Evolutionary conservation across 2,797 vertebrate genomes (phyloP).

Genomic region (Diceros bicornis): DNA sequence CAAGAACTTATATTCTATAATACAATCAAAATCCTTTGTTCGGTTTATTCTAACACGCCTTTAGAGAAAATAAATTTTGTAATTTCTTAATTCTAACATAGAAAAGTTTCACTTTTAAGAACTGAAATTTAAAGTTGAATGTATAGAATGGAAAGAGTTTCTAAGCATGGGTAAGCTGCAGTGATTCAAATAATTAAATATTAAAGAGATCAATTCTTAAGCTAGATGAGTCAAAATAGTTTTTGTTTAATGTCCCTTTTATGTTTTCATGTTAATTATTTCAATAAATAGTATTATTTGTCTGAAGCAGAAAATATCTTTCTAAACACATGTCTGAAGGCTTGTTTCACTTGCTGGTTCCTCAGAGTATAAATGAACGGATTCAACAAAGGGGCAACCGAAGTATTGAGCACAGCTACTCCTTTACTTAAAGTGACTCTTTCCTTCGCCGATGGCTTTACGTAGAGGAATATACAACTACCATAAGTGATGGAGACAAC

Average conservation of each 20-base stretch:
- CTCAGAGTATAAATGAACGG: slow-evolving; percentile 84
- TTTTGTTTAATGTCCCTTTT: not conserved
- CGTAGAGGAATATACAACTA: slow-evolving; percentile 81
- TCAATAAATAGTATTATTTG: not conserved
- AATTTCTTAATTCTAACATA: not conserved
- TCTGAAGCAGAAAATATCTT: slow-evolving; percentile 41
- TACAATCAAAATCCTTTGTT: not conserved
- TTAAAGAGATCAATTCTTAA: not conserved
- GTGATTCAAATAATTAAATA: not conserved
- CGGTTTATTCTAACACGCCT: not conserved
- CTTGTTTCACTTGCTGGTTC: slow-evolving; percentile 81
- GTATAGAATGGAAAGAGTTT: not conserved
- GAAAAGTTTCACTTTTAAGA: not conserved
- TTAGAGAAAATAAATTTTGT: not conserved
- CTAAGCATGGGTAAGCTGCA: not conserved
- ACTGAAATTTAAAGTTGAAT: not conserved
- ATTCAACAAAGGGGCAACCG: slow-evolving; percentile 78
- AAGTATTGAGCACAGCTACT: slow-evolving; percentile 76
- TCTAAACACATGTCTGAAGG: slow-evolving; percentile 52
- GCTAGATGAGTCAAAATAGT: not conserved
- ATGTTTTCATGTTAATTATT: not conserved
- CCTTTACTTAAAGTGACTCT: slow-evolving; percentile 74
- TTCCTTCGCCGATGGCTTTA: slow-evolving; percentile 73
- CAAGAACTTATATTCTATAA: not conserved
- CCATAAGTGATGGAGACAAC: slow-evolving; percentile 76